These are phyloP conservation scores for Dichetophora obliterata DNA, from an alignment of 2,888 invertebrate species.

Conservation along the genomic window DNA sequence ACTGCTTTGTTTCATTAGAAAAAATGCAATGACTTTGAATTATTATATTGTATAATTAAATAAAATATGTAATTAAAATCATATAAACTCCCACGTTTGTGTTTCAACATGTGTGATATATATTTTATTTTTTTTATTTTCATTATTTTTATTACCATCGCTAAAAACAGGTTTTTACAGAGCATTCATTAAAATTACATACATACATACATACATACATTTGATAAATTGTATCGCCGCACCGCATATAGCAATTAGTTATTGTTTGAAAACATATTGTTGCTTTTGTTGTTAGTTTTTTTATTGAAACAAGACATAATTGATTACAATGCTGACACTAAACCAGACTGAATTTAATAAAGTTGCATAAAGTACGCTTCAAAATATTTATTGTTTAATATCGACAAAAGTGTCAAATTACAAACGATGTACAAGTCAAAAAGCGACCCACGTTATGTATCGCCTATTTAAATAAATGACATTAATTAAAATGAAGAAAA, in stretches of 20 bases:
- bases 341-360: slow-evolving; percentile 29
- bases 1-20: too few species aligned
- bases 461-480: too few species aligned
- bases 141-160: background rate
- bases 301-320: slow-evolving; percentile 4
- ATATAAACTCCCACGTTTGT: background rate
- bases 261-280: slow-evolving; percentile 13
- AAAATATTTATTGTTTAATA: too few species aligned
- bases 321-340: slow-evolving; percentile 17
- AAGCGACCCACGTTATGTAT: too few species aligned
- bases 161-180: slow-evolving; percentile 14
- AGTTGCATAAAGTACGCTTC: background rate
- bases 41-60: background rate
- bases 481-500: too few species aligned
- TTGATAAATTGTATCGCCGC: slow-evolving; percentile 26
- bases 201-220: too few species aligned
- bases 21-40: background rate
- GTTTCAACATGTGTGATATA: background rate
- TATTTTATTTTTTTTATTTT: background rate
- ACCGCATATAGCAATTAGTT: slow-evolving; percentile 30
- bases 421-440: too few species aligned
- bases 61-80: background rate
- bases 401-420: too few species aligned
- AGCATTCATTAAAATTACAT: slow-evolving; percentile 29
- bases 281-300: slow-evolving; percentile 28